Base-by-base conservation (phyloP, 2,888 invertebrate genomes). In the Acanthosepion lycidas region DNA sequence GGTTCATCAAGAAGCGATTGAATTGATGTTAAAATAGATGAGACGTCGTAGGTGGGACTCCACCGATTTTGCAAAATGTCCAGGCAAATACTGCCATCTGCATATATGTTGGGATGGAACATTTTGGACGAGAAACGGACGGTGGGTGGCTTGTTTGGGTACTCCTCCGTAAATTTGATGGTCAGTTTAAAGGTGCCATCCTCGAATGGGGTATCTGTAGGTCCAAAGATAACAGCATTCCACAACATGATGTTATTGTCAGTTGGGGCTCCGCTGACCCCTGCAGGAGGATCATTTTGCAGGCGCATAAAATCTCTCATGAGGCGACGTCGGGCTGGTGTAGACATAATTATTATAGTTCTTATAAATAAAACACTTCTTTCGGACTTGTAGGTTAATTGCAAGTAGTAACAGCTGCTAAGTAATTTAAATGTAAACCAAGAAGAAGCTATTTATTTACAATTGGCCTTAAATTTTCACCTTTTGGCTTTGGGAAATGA, bases 221-320 rank as follows among this genome's bases (percentile, higher is more conserved):
- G 99, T 97, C 98, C 99, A 98, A 99, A 99, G 98, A 99, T 99
- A 97, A 99, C 99, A 97, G 99, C 99, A 98, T 99, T 99, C 99
- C 99, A 99, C 98, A 99, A 98, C 99, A 99, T 99, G 97, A 99
- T 99, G 98, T 99, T 99, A 98, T 99, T 99, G 98, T 99, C 99
- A 96, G 99, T 99, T 95, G 99, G 99, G 96, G 99, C 99, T 97
- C 99, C 99, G 97, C 99, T 99, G 95, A 99, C 99, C 97, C 99
- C 99, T 95, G 99, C 99, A 94, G 99, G 99, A 97, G 99, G 99
- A 98, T 99, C 99, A 98, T 99, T 99, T 98, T 99, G 99, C 97
- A 99, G 98, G 97, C 99, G 49, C 92, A 93, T 93, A 93, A 93
- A 93, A 26, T 93, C 92, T 8, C 92, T 49, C 92, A 93, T 93